Evolutionary conservation across 2,888 invertebrate species (phyloP), one percentile per base, ranked within the genome.

Genomic region (Acrobasis repandana): DNA sequence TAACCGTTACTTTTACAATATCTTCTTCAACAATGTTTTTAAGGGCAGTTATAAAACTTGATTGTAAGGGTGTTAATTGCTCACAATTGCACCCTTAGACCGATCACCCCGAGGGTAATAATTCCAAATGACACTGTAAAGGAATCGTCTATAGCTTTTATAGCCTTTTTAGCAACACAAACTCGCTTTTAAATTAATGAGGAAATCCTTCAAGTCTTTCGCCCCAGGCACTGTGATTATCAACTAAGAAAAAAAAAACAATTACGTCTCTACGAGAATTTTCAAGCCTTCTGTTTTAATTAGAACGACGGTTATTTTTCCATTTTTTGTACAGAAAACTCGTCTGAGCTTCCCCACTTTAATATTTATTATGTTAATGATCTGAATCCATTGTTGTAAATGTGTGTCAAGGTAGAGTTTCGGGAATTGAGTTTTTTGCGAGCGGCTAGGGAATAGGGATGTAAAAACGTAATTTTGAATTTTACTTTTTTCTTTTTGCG

Each of bases 271-370:
- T 67, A 69, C 72, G 68, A 68, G 71, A 73, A 75, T 72, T 76
- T 75, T 77, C 67, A 76, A 79, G 74, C 80, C 76, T 80, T 80
- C 76, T 76, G 73, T 82, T 82, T 82, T 80, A 84, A 83, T 85
- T 83, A 82, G 81, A 82, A 74, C 65, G 65, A 71, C 63, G 70
- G 74, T 72, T 74, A 69, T 72, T 73, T 73, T 75, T 68, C 62
- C 65, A 67, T 66, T 68, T 65, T 58, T 64, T 59, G 38, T 16
- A 46, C 36, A 34, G 50, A 58, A 58, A 58, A 49, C 58, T 58
- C 58, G 11, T 58, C 18, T 11, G 33, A 57, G 28, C 33, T n/a
- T n/a, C 34, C n/a, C n/a, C 58, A 58, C 36, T 58, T 58, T 49
- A 46, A 56, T 56, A 50, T 58, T 61, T 63, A 62, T 67, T 63